Evolutionary conservation across 2,888 invertebrate species (phyloP), one percentile per base, ranked within the genome.

Genomic region (Agrotis exclamationis): DNA sequence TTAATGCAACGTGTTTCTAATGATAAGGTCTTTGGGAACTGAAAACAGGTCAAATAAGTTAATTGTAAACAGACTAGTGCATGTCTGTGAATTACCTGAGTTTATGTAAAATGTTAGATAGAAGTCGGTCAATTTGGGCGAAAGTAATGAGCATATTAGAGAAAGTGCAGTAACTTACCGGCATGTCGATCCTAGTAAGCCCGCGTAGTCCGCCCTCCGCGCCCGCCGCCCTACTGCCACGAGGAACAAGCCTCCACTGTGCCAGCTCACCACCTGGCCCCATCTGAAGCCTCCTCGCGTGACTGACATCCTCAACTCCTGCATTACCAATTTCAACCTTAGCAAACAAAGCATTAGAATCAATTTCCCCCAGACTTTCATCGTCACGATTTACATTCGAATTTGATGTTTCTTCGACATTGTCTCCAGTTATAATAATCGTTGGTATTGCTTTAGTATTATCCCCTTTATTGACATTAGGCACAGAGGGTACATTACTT

Each of bases 221-320:
- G 90, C 92, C 93, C 92, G 88, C 93, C 93, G 94, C 95, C 93
- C 93, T 93, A 93, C 94, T 93, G 90, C 92, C 93, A 87, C 89
- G 90, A 92, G 91, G 88, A 88, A 75, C 89, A 87, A 91, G 87
- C 91, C 90, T 92, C 91, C 94, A 93, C 94, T 93, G 95, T 94
- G 93, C 95, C 95, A 93, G 90, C 91, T 89, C 93, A 91, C 94
- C 88, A 92, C 95, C 95, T 94, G 92, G 92, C 92, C 92, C 95
- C 93, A 93, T 91, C 93, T 91, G 93, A 92, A 90, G 91, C 90
- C 86, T 92, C 89, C 91, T 96, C 87, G 95, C 95, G 95, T 96
- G 95, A 93, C 93, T 90, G 84, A 82, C 89, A 92, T 93, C 91
- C 89, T 90, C 92, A 85, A 81, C 85, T 74, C 70, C 85, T 81